Base-by-base conservation (phyloP, 2,888 invertebrate genomes). In the Noctua fimbriata region DNA sequence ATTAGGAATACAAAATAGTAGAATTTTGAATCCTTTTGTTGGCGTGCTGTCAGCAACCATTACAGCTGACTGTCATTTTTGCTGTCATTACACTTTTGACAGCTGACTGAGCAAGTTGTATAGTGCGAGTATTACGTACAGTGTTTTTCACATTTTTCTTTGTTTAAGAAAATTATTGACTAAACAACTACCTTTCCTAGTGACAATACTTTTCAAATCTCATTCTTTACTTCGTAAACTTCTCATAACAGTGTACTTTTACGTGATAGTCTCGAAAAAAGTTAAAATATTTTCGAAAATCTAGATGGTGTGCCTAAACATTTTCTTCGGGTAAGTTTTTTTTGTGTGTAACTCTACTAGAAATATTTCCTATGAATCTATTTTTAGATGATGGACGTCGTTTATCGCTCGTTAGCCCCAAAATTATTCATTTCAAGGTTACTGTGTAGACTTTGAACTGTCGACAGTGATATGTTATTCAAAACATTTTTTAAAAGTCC, bases 371-470 rank as follows among this genome's bases (percentile, higher is more conserved):
- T 60, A 69, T 79, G 52, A 32, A 60, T 81, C 84, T 89, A 88
- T 88, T 83, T 81, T 86, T 89, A 89, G 86, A n/a, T 75, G 58
- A 80, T 32, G 65, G 60, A 65, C 36, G 60, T 75, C 47, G 69
- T 75, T 83, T 86, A 83, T 82, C 77, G 66, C 76, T 79, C 76
- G 79, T 84, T 84, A 73, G 82, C 72, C 87, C 87, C 84, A 76
- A 84, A 86, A 83, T 82, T 84, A 82, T 78, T 86, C 16, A 67
- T 63, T 81, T 80, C 89, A 89, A 89, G 89, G 89, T 89, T 88
- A 73, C 74, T 58, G n/a, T 0, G 14, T 88, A 89, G 89, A 89
- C 89, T 89, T 89, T 89, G 89, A 73, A 89, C 89, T 76, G n/a
- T 76, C 28, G 65, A 70, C 71, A 73, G 60, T 49, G 7, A 47